These are phyloP conservation scores for Mystacides longicornis DNA, from an alignment of 2,888 invertebrate genomes.

Conservation along the genomic window DNA sequence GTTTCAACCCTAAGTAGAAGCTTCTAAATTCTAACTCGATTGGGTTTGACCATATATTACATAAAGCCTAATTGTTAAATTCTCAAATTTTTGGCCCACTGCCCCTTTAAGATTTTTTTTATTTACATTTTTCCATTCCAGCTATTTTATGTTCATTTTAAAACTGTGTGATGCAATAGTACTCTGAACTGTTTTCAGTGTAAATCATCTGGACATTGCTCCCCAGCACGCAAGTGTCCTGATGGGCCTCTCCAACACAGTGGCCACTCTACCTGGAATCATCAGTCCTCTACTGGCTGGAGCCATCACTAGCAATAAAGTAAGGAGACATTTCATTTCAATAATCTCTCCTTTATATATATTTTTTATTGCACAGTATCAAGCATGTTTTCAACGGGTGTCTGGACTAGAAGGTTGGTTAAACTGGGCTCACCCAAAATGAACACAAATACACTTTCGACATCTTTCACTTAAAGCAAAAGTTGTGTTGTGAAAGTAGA, in stretches of 20 bases:
- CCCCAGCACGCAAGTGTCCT: constrained; percentile 86
- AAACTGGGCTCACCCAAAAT: no score
- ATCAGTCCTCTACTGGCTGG: constrained; percentile 81
- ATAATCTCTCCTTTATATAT: background rate
- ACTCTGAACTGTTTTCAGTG: no score
- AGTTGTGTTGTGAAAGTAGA: no score
- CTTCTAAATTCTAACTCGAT: background rate
- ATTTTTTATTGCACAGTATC: no score
- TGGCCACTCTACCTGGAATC: constrained; percentile 87
- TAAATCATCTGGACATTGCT: constrained; percentile 83
- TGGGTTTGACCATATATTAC: no score
- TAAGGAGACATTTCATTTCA: constrained; percentile 30
- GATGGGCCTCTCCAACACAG: constrained; percentile 87
- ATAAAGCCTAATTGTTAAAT: background rate
- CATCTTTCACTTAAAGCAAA: no score
- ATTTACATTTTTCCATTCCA: background rate
- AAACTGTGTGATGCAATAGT: no score
- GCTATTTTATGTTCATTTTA: background rate
- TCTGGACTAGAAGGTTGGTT: no score
- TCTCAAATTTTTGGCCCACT: background rate
- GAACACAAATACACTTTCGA: no score
- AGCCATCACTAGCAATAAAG: constrained; percentile 66
- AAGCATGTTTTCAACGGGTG: no score
- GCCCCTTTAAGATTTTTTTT: background rate
- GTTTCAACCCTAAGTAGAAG: no score